Percentiles rank a stretch among this genome's conserved stretches.
phyloP scores from a whole-genome alignment of 92 coral and sea anemone genomes.

The Metridium senile region DNA sequence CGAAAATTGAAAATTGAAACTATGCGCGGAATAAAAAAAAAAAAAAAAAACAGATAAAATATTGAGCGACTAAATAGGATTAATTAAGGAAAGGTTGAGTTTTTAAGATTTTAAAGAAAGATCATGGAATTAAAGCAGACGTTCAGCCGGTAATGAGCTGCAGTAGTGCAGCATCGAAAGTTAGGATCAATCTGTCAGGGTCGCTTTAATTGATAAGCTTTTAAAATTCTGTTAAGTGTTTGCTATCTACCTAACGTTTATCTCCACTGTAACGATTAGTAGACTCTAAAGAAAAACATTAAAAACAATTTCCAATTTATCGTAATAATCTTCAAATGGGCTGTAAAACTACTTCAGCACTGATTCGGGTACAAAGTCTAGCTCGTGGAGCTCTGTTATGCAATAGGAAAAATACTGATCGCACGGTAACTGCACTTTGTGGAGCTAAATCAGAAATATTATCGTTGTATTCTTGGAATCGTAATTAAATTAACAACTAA shows the following conservation, averaged over 20 bases:
- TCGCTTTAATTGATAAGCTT: conserved; percentile 13
- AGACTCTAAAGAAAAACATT: background rate
- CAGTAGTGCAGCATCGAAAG: background rate
- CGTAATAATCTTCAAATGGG: background rate
- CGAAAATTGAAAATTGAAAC: too few species aligned
- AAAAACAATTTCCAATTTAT: background rate
- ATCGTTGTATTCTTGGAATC: too few species aligned
- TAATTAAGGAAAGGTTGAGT: background rate
- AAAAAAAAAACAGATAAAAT: too few species aligned
- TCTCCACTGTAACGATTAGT: conserved; percentile 4
- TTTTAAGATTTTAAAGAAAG: background rate
- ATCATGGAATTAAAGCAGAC: background rate
- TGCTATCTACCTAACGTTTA: conserved; percentile 28
- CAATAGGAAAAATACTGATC: too few species aligned
- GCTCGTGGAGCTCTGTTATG: too few species aligned
- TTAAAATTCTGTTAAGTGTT: conserved; percentile 22
- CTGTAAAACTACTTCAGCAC: background rate
- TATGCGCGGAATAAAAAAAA: too few species aligned
- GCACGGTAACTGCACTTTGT: too few species aligned
- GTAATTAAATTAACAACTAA: too few species aligned
- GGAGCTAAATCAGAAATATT: too few species aligned
- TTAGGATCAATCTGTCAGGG: conserved; percentile 21
- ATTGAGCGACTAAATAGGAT: background rate
- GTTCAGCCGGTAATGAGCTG: background rate
- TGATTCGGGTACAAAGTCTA: background rate